Base-by-base conservation (phyloP, 2,113 vertebrate genomes). In the Nothobranchius kuhntae region DNA sequence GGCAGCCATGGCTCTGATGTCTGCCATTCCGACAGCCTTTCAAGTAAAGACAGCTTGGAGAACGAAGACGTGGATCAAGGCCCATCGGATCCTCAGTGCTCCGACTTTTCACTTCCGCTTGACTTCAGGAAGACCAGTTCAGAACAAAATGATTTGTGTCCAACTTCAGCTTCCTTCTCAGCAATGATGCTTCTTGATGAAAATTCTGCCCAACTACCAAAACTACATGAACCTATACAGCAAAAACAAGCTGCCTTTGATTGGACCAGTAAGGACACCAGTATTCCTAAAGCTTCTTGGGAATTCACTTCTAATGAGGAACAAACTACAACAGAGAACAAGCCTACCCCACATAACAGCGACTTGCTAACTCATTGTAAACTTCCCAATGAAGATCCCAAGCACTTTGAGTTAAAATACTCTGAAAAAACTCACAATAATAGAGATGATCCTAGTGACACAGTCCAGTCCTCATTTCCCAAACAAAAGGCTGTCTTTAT, bases 1-100 rank as follows among this genome's bases (percentile, higher is more conserved):
- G 93, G 93, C 83, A 91, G 93, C 82, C 82, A 92, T 80, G 78
- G 92, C 76, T 88, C 92, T 69, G 84, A 91, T 64, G 80, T 87
- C 83, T 82, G 87, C 60, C 86, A 85, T 75, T 94, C 94, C 70
- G 95, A 94, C 79, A 98, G 94, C 61, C 68, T 96, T 58, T 95
- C 88, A 13, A 96, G 94, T 86, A 81, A 92, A 80, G 96, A 99
- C 87, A 99, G 96, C 78, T 93, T 98, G 84, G 96, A 98, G 60
- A 89, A 80, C 70, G 91, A 91, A 59, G 90, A 93, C 9, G 77
- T 54, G 83, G 87, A 89, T 71, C 86, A 82, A 65, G 89, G 77
- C 68, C 62, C 65, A 69, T 74, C 78, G 54, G 26, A 71, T 9
- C 77, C 9, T 55, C 85, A 84, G 71, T 78, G 56, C 14, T 65